Conservation (phyloP, 1,140 invertebrate species). For the Diorhabda elongata region DNA sequence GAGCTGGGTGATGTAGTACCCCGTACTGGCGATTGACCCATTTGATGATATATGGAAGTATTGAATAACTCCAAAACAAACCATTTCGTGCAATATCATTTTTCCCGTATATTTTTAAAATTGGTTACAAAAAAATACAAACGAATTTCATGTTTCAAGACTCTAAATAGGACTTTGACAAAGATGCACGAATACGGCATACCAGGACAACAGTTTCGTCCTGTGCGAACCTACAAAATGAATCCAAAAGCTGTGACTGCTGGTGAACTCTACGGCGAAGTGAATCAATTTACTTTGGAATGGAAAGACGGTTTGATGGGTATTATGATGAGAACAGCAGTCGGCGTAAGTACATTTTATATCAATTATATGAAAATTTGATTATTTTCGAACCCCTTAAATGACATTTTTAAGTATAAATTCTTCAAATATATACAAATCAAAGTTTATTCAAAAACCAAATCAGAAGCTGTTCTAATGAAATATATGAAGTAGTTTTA, state of each 20-base stretch:
- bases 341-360: slow-evolving; percentile 51
- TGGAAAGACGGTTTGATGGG: slow-evolving; percentile 86
- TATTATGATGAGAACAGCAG: slow-evolving; percentile 64
- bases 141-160: slow-evolving; percentile 46
- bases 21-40: no score
- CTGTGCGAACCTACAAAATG: slow-evolving; percentile 66
- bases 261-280: slow-evolving; percentile 84
- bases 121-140: no score
- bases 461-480: no score
- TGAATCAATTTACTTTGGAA: slow-evolving; percentile 78
- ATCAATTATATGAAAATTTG: slow-evolving; percentile 1
- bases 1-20: no score
- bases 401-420: no score
- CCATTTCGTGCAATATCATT: no score
- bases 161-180: slow-evolving; percentile 62
- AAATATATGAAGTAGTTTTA: no score
- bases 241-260: slow-evolving; percentile 88
- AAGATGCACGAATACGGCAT: slow-evolving; percentile 56
- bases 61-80: no score
- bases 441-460: no score
- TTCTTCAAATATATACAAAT: no score
- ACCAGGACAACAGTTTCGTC: slow-evolving; percentile 54
- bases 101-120: no score
- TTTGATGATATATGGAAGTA: no score
- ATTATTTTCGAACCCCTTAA: neutral